Evolutionary conservation across 1,140 invertebrate genomes (phyloP), one percentile per base, ranked within the genome.

Genomic region (Episyrphus balteatus): DNA sequence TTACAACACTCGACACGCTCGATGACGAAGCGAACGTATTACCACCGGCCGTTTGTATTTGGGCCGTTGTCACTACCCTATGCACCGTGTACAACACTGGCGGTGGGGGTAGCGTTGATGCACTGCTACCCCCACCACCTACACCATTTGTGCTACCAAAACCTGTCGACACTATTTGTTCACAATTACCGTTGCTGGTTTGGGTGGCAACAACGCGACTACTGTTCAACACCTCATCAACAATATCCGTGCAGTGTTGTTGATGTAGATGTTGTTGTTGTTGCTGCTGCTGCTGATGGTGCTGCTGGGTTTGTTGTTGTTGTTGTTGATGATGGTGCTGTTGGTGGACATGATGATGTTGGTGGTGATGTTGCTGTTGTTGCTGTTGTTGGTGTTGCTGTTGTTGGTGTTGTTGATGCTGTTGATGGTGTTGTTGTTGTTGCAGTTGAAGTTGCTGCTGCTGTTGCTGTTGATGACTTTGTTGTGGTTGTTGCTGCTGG

Each of bases 21-120:
- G 64, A 61, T n/a, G 64, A 63, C 14, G 64, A 62, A n/a, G 64
- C 60, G 37, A 62, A 64, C 26, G 63, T 64, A 42, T 55, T 64
- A 36, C 61, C 62, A n/a, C 51, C 55, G 8, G 62, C 61, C 17
- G 61, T 66, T 45, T 67, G 64, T 41, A 67, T 67, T 47, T 67
- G 64, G 12, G 64, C 62, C 39, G 64, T 67, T 31, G 64, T 67
- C 31, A 67, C 62, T 36, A 67, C 64, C 13, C 64, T 58, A 47
- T 67, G 64, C 31, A 67, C 64, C 17, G 64, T 67, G 42, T 67
- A 67, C 57, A 67, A 58, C 19, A 67, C 53, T 12, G 64, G 61
- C n/a, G 62, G 62, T 43, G 50, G 55, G 40, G 57, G 53, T 47
- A 58, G 52, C 44, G 51, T 56, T 9, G 58, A 51, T 42, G 60